phyloP scores from a whole-genome alignment of 2,797 vertebrate species.

The Heliangelus exortis region DNA sequence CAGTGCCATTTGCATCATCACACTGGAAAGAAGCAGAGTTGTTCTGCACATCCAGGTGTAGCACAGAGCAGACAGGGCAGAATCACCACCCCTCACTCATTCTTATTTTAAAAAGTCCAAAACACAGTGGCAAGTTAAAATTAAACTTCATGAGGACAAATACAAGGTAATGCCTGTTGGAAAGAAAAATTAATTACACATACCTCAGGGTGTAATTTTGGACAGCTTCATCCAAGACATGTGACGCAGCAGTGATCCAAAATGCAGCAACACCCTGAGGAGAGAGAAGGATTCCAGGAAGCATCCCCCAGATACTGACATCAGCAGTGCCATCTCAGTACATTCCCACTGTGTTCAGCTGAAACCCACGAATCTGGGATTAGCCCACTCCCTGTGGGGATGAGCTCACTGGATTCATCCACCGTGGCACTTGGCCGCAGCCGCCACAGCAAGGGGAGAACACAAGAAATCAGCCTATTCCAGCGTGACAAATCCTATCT shows the following conservation, averaged over 20 bases:
- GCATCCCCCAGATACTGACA: background rate
- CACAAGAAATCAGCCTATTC: background rate
- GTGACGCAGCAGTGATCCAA: background rate
- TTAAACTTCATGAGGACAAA: background rate
- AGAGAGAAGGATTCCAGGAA: background rate
- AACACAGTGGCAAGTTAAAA: background rate
- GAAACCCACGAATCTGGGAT: background rate
- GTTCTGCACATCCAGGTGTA: background rate
- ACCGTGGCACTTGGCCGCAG: background rate
- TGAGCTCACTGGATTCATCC: background rate
- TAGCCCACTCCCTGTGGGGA: background rate
- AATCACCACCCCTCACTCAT: background rate
- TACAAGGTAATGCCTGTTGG: fast-evolving
- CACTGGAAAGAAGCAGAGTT: background rate
- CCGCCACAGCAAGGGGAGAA: background rate
- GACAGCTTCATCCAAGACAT: background rate
- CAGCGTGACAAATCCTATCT: background rate
- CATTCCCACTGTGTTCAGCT: background rate
- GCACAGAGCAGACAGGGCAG: background rate
- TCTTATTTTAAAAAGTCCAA: background rate
- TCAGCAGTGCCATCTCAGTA: background rate
- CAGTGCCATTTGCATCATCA: fast-evolving
- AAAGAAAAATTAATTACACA: background rate
- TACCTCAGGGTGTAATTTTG: background rate
- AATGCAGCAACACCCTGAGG: background rate